Evolutionary conservation across 2,888 invertebrate genomes (phyloP), one percentile per base, ranked within the genome.

Genomic region (Psylliodes chrysocephalus): DNA sequence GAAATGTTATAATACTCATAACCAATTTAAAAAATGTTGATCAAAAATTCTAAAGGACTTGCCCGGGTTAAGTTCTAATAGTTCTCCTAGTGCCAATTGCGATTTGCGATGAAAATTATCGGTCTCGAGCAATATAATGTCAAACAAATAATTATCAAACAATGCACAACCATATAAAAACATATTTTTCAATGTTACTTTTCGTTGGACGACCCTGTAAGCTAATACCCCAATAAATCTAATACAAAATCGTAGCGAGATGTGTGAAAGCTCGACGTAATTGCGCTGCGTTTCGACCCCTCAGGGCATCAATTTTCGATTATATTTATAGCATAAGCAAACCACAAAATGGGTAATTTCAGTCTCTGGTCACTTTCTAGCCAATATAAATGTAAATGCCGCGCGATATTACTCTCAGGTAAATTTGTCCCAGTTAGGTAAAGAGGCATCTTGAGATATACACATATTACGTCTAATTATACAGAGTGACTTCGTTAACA

Each of bases 261-360:
- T 62, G 61, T 61, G 64, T 63, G 66, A 66, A 66, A 66, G 63
- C 62, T 65, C 14, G 49, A 56, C 49, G 60, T 60, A 55, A 63
- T 63, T 59, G 57, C 59, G 61, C 35, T 51, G 30, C 53, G 30
- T 55, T 46, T 47, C 42, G 54, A 40, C 30, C 63, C 63, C 49
- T 38, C 42, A 17, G 59, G 67, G 56, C 53, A 49, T 51, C 60
- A 64, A 67, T 67, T 67, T 67, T 64, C 62, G 64, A 67, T 67
- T 67, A 67, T 64, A 56, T 64, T 63, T 64, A 67, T 57, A 59
- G 61, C 67, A 51, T 53, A 60, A 60, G 67, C 59, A 60, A 63
- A 62, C 60, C 64, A 64, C 68, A 57, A 68, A 65, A 68, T 63
- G 65, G 60, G 53, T 68, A 68, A 68, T 68, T 65, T 63, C 53